These are phyloP conservation scores for Macroteleia sp. DNA, from an alignment of 2,888 invertebrate genomes.

Conservation along the genomic window DNA sequence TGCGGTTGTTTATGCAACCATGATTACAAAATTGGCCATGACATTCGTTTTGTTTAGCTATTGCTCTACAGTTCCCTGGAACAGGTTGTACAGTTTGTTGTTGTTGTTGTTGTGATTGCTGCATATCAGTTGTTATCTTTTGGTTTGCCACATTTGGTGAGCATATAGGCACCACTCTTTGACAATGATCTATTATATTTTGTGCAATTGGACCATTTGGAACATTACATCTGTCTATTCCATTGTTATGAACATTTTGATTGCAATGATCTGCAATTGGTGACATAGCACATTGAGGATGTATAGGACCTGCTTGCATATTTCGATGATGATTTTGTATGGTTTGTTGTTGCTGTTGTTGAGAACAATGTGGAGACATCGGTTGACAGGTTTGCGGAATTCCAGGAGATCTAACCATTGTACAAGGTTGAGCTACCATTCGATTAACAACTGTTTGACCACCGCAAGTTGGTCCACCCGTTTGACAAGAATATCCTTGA, in stretches of 20 bases:
- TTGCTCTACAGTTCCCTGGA: conserved; percentile 37
- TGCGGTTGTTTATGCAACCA: conserved; percentile 52
- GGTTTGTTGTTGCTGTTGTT: conserved; percentile 73
- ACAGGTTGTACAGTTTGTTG: too few species aligned
- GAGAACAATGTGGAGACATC: conserved; percentile 78
- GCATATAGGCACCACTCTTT: conserved; percentile 43
- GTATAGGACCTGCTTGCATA: conserved; percentile 32
- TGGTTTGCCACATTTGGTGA: conserved; percentile 60
- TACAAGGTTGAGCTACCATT: conserved; percentile 59
- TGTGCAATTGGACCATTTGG: conserved; percentile 34
- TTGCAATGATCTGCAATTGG: conserved; percentile 83
- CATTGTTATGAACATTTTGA: conserved; percentile 66
- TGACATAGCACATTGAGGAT: conserved; percentile 59
- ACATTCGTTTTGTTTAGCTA: conserved; percentile 63
- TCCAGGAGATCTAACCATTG: conserved; percentile 57
- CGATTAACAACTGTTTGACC: conserved; percentile 66
- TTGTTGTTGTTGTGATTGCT: too few species aligned
- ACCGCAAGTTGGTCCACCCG: conserved; percentile 61
- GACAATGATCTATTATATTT: conserved; percentile 64
- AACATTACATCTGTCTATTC: conserved; percentile 31
- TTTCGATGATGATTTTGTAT: conserved; percentile 42
- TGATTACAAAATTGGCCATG: conserved; percentile 69
- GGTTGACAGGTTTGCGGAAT: conserved; percentile 74
- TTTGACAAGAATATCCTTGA: conserved; percentile 75
- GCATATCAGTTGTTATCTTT: conserved; percentile 51